A percentile compares a stretch with the other conserved stretches of the same genome.
These are phyloP conservation scores for Allophyes oxyacanthae DNA, from an alignment of 2,888 invertebrate genomes.

Conservation along the genomic window DNA sequence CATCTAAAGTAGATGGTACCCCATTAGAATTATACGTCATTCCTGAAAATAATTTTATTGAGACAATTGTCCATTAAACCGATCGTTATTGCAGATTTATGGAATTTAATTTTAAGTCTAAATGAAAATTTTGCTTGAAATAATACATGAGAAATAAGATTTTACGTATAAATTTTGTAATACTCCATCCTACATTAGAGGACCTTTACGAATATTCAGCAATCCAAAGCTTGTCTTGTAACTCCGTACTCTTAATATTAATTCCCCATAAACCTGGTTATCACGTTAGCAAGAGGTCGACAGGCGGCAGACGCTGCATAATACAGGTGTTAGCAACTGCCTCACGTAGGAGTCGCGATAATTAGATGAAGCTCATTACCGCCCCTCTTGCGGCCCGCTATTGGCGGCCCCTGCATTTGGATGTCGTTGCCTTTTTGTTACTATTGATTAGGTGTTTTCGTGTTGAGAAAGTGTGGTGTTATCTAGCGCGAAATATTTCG, in stretches of 20 bases:
- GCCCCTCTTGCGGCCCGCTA: slow-evolving; percentile 56
- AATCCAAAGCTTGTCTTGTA: no score
- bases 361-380: slow-evolving; percentile 75
- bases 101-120: no score
- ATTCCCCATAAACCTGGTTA: slow-evolving; percentile 34
- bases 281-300: slow-evolving; percentile 29
- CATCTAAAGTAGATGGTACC: not conserved
- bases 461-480: slow-evolving; percentile 2
- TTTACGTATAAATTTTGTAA: no score
- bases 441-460: slow-evolving; percentile 51
- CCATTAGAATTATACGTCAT: no score
- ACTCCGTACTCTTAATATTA: slow-evolving; percentile 28
- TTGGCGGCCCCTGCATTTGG: slow-evolving; percentile 50
- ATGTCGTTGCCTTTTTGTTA: slow-evolving; percentile 37
- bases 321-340: slow-evolving; percentile 72
- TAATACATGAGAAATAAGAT: no score
- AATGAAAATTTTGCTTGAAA: no score
- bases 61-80: no score
- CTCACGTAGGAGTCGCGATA: slow-evolving; percentile 67
- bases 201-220: no score
- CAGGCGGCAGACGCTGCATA: slow-evolving; percentile 50
- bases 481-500: not conserved
- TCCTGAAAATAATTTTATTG: no score
- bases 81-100: no score
- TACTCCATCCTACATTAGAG: no score